Evolutionary conservation across 2,797 vertebrate species (phyloP).

Genomic region (Mycteria americana): DNA sequence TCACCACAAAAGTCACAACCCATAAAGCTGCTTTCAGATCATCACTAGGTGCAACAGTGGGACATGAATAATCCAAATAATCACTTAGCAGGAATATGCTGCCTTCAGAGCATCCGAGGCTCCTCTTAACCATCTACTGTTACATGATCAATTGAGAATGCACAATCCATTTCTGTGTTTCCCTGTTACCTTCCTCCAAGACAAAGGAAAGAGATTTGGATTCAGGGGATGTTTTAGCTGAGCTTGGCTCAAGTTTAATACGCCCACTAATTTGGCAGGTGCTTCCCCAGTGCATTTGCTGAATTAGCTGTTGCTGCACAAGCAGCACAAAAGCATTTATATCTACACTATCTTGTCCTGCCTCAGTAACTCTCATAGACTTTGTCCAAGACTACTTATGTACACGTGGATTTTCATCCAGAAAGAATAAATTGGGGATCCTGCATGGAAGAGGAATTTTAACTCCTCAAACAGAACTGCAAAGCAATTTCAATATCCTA

Average conservation of each 20-base stretch:
- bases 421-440: background rate
- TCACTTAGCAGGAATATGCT: background rate
- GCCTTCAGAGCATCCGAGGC: background rate
- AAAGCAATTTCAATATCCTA: background rate
- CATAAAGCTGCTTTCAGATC: conserved; percentile 10
- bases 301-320: background rate
- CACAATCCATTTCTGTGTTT: background rate
- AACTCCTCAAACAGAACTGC: background rate
- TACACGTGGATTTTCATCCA: background rate
- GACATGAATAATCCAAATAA: conserved; percentile 7
- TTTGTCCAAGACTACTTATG: background rate
- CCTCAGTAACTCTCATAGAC: background rate
- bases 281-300: background rate
- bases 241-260: background rate
- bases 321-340: background rate
- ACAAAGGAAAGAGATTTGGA: background rate
- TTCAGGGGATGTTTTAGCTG: background rate
- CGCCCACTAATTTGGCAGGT: background rate
- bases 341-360: background rate
- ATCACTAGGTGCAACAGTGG: background rate
- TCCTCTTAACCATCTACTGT: background rate
- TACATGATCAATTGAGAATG: background rate
- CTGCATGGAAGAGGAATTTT: background rate
- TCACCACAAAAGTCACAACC: background rate
- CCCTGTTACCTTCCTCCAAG: background rate